phyloP scores from a whole-genome alignment of 1,140 invertebrate genomes.

The Pseudomyrmex gracilis region DNA sequence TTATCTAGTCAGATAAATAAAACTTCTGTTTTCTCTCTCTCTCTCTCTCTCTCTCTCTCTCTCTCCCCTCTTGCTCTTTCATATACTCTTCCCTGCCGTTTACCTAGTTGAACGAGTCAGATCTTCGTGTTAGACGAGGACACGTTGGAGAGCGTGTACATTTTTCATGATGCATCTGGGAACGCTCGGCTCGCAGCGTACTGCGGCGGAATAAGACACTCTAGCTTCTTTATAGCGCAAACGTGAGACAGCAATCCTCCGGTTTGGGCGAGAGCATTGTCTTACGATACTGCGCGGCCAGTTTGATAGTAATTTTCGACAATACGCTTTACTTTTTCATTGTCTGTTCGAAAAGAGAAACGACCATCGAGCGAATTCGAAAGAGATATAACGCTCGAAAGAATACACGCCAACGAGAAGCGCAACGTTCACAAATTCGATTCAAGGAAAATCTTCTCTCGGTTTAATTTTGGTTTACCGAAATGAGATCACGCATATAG shows the following conservation, averaged over 20 bases:
- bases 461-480: neutral
- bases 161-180: constrained; percentile 53
- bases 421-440: neutral
- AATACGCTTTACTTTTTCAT: constrained; percentile 34
- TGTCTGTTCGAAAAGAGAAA: neutral
- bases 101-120: constrained; percentile 21
- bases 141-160: constrained; percentile 34
- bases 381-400: neutral
- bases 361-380: neutral
- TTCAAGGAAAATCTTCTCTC: neutral
- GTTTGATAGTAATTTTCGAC: constrained; percentile 52
- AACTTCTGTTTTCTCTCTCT: constrained; percentile 39
- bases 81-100: neutral
- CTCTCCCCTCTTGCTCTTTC: neutral
- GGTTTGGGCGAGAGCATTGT: constrained; percentile 16
- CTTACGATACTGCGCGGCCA: constrained; percentile 27
- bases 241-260: constrained; percentile 28
- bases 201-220: neutral
- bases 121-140: constrained; percentile 18
- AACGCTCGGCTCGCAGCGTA: constrained; percentile 34
- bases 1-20: constrained; percentile 67
- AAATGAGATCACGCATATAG: neutral
- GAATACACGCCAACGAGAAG: neutral
- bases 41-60: neutral
- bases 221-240: constrained; percentile 23